Base-by-base conservation (phyloP, 2,113 vertebrate species). In the Megalops atlanticus region DNA sequence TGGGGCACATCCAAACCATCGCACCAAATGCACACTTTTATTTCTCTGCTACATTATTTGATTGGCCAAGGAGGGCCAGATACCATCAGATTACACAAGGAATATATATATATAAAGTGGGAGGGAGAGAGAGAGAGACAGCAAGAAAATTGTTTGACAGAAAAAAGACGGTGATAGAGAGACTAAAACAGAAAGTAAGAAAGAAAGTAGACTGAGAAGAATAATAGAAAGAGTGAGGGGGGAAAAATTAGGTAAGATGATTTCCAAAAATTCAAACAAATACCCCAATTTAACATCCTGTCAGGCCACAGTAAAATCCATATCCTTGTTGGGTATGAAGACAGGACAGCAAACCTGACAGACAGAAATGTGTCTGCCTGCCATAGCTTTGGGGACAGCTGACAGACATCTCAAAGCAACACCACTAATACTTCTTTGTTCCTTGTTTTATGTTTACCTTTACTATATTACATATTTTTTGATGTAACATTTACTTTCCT, bases 1-100 rank as follows among this genome's bases (percentile, higher is more conserved):
- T 88, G 94, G 92, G 93, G 91, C 91, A 91, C 91, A 91, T 89
- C 85, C 92, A 91, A 94, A 92, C 92, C 92, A 90, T 89, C 83
- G 92, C 89, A 88, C 80, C 78, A 21, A 75, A 10, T 1, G 76
- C 83, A 80, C 1, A 76, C 82, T 74, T 52, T 15, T 49, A n/a
- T 36, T 58, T 45, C 71, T 47, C 45, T 47, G 33, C 7, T 80
- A 79, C 35, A 80, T 82, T 84, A 81, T 70, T 74, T 68, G 27
- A 83, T 71, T 39, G 47, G 74, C 82, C 74, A 31, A 43, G 54
- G 79, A 79, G 71, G 43, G 35, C 45, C 14, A 7, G 58, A 35
- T 49, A 75, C 18, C 58, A 18, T 69, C 12, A 36, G n/a, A 21
- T 38, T 72, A 81, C 75, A 49, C 45, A 83, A 80, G 36, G 78